Percentiles rank a stretch among this genome's conserved stretches.
Evolutionary conservation across 2,113 vertebrate species (phyloP).

Genomic region (Rhea americana): DNA sequence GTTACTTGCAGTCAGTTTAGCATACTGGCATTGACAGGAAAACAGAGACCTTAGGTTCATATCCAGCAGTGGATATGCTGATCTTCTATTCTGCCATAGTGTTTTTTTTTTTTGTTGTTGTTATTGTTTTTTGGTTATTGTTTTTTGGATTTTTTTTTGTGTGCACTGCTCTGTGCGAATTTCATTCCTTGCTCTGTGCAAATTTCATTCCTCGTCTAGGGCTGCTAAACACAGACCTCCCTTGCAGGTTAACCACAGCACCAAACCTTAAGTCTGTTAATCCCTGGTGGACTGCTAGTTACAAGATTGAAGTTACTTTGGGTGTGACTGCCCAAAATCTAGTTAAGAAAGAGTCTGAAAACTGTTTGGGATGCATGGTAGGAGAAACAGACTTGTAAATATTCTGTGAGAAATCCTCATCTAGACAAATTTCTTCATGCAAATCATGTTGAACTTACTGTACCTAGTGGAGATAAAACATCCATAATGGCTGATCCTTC

Average conservation of each 20-base stretch:
- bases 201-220: not conserved
- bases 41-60: not conserved
- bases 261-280: not conserved
- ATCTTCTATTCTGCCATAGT: not conserved
- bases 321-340: not conserved
- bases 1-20: not conserved
- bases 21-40: not conserved
- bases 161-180: not conserved
- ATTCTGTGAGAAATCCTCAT: not conserved
- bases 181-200: not conserved
- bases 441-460: not conserved
- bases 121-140: too few relatives aligned
- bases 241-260: not conserved
- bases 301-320: not conserved
- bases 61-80: not conserved
- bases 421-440: not conserved
- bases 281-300: not conserved
- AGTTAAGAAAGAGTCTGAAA: not conserved
- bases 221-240: not conserved
- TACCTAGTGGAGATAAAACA: not conserved
- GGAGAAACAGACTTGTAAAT: not conserved
- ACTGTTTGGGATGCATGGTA: not conserved
- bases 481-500: not conserved
- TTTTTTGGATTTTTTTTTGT: not conserved
- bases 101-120: too few relatives aligned